These are phyloP conservation scores for Eulemur mongoz DNA, from an alignment of 2,797 vertebrate genomes.

Conservation along the genomic window DNA sequence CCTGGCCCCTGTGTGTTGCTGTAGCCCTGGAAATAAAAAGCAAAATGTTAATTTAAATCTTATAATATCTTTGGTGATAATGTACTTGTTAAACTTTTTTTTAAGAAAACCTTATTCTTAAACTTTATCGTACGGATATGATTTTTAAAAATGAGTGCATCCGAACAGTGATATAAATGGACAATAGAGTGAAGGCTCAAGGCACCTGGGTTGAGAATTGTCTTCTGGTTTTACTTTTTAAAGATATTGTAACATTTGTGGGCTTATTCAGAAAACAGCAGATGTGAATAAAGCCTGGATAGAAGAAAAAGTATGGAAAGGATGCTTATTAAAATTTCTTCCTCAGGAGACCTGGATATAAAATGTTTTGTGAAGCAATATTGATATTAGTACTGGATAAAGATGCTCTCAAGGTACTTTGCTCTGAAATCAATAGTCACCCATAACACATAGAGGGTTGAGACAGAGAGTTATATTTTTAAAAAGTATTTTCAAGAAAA, in stretches of 20 bases:
- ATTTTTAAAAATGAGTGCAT: not conserved
- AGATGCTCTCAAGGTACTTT: not conserved
- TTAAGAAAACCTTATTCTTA: not conserved
- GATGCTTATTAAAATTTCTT: conserved; percentile 32
- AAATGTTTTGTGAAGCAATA: not conserved
- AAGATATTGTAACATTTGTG: not conserved
- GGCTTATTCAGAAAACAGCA: conserved; percentile 22
- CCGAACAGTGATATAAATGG: not conserved
- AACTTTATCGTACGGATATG: not conserved
- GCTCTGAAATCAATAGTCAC: conserved; percentile 11
- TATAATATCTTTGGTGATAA: not conserved
- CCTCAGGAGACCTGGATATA: not conserved
- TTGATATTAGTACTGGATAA: not conserved
- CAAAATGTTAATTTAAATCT: conserved; percentile 33
- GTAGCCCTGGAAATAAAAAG: conserved; percentile 91
- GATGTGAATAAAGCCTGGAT: not conserved
- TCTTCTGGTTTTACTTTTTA: not conserved
- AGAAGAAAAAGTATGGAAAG: conserved; percentile 7
- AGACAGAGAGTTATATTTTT: conserved; percentile 34
- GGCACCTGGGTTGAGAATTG: not conserved
- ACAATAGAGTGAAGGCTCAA: not conserved
- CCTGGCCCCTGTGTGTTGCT: conserved; percentile 96
- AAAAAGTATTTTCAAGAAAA: not conserved
- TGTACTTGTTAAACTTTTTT: not conserved
- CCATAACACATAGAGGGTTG: not conserved